phyloP scores from a whole-genome alignment of 2,113 vertebrate species.

The Ivindomyrus marchei region DNA sequence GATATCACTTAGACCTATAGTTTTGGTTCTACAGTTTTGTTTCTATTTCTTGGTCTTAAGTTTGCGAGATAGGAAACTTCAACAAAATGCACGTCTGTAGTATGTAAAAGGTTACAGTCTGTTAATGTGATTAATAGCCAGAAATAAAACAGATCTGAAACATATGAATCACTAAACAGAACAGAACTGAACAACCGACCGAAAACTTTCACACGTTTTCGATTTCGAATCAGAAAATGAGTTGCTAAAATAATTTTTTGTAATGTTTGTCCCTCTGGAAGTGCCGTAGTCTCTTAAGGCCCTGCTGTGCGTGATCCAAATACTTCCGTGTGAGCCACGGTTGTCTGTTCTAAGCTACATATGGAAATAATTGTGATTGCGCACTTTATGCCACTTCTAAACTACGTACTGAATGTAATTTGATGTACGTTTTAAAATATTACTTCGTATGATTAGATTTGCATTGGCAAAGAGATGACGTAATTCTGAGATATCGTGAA shows the following conservation, averaged over 20 bases:
- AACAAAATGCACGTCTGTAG: neutral
- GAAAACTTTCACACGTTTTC: neutral
- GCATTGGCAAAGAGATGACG: neutral
- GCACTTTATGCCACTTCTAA: neutral
- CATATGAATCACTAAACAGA: neutral
- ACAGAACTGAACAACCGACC: neutral
- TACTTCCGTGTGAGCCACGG: neutral
- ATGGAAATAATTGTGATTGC: neutral
- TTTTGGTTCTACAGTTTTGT: neutral
- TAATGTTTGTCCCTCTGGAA: neutral
- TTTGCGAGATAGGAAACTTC: neutral
- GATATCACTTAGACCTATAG: neutral
- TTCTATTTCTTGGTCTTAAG: neutral
- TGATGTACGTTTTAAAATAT: neutral
- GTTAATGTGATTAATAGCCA: neutral
- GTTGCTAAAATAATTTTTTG: neutral
- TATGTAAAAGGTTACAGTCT: neutral
- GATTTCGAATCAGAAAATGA: neutral
- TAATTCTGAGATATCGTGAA: neutral
- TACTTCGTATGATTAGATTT: neutral
- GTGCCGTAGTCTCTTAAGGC: neutral
- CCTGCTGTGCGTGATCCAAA: neutral
- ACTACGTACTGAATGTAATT: neutral
- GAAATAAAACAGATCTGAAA: neutral
- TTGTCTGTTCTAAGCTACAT: neutral